Conservation (phyloP, 2,797 vertebrate genomes). For the Myotis daubentonii region DNA sequence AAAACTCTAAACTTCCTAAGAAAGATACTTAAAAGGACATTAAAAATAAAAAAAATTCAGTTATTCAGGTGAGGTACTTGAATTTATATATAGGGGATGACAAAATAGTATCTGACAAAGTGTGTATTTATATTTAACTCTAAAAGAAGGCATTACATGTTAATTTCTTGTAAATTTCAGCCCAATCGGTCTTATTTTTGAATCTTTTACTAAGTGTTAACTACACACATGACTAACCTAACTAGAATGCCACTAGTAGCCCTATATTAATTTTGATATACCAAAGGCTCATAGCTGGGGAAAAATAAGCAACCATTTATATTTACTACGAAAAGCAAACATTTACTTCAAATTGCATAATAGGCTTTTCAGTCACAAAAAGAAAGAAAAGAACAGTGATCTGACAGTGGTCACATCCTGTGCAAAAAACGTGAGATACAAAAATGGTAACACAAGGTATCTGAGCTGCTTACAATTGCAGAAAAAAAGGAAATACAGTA, state of each 20-base stretch:
- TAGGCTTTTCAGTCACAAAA: conserved; percentile 88
- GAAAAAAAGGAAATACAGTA: conserved; percentile 86
- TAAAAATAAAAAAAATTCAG: conserved; percentile 50
- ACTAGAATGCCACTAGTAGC: conserved; percentile 24
- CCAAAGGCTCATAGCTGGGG: conserved; percentile 14
- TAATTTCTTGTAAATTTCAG: conserved; percentile 52
- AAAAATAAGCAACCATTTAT: conserved; percentile 73
- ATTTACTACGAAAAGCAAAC: conserved; percentile 86
- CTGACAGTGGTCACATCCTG: conserved; percentile 88
- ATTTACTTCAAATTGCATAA: conserved; percentile 87
- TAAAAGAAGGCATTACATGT: conserved; percentile 24
- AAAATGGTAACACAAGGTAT: conserved; percentile 84
- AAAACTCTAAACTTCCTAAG: conserved; percentile 27
- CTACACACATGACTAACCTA: conserved; percentile 24
- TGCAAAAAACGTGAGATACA: conserved; percentile 84
- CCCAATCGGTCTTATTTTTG: not conserved
- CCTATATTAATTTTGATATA: conserved; percentile 50
- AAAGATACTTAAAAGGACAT: conserved; percentile 52
- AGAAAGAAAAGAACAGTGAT: conserved; percentile 86
- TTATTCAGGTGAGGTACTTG: conserved; percentile 49
- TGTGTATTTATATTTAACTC: conserved; percentile 52
- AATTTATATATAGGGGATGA: conserved; percentile 49
- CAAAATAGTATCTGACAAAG: conserved; percentile 54
- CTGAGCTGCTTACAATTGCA: conserved; percentile 82
- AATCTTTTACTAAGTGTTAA: conserved; percentile 5